Conservation (phyloP, 1,140 invertebrate genomes). For the Cydia amplana region DNA sequence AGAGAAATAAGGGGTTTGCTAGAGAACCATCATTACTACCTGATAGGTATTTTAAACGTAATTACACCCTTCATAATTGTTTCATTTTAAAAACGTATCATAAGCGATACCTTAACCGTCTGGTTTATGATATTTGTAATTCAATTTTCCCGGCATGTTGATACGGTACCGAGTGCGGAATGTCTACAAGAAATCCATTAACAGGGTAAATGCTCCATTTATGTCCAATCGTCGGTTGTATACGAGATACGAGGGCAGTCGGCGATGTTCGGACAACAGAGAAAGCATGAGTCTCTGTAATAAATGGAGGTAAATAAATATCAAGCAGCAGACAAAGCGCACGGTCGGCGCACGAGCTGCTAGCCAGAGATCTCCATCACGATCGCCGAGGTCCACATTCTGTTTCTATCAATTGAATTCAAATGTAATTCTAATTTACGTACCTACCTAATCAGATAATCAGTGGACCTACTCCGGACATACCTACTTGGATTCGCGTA, state of each 20-base stretch:
- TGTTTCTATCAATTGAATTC: not conserved
- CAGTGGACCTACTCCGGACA: no score
- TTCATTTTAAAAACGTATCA: slow-evolving; percentile 28
- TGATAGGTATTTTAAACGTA: slow-evolving; percentile 31
- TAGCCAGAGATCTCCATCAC: slow-evolving; percentile 21
- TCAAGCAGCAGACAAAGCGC: slow-evolving; percentile 26
- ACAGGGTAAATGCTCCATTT: slow-evolving; percentile 36
- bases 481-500: no score
- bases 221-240: slow-evolving; percentile 33
- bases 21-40: slow-evolving; percentile 6
- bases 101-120: not conserved
- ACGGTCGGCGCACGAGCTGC: not conserved
- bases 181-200: slow-evolving; percentile 34
- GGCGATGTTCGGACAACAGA: slow-evolving; percentile 33
- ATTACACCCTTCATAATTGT: slow-evolving; percentile 4
- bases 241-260: slow-evolving; percentile 40
- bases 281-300: slow-evolving; percentile 38
- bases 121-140: slow-evolving; percentile 20
- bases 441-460: no score
- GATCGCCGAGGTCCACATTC: not conserved
- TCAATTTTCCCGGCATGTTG: slow-evolving; percentile 15
- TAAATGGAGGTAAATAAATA: slow-evolving; percentile 39
- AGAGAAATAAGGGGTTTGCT: slow-evolving; percentile 26
- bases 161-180: slow-evolving; percentile 5
- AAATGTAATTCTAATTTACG: not conserved